phyloP scores from a whole-genome alignment of 1,140 invertebrate species.

The Trichomalopsis sarcophagae region DNA sequence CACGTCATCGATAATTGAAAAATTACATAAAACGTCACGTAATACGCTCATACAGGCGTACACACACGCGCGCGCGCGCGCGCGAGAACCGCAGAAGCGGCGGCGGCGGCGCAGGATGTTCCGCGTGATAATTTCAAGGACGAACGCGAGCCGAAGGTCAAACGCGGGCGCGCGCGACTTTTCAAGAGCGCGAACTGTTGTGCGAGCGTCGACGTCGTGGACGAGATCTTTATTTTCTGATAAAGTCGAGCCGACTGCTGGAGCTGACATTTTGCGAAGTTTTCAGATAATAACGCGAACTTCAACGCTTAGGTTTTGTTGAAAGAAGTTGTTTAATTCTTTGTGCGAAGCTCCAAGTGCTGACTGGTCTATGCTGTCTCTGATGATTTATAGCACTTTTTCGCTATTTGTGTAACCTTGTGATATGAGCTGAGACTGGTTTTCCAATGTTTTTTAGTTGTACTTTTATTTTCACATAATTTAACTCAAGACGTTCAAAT shows the following conservation, averaged over 20 bases:
- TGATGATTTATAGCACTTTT: no score
- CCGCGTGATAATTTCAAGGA: conserved; percentile 52
- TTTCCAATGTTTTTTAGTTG: no score
- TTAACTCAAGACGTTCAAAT: no score
- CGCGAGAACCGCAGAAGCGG: not conserved
- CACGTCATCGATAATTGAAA: conserved; percentile 52
- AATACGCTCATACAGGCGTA: conserved; percentile 25
- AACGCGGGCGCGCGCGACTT: conserved; percentile 18
- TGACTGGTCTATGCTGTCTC: no score
- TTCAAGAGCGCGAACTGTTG: conserved; percentile 7
- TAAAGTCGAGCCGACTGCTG: not conserved
- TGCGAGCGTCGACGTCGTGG: no score
- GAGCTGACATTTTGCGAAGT: not conserved
- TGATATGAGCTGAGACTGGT: no score
- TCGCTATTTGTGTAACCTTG: no score
- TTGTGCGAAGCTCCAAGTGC: no score
- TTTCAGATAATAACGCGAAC: not conserved
- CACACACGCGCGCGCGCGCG: not conserved
- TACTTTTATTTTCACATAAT: no score
- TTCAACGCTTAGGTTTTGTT: not conserved
- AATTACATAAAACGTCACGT: conserved; percentile 57
- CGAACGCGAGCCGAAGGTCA: conserved; percentile 21
- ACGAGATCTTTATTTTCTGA: conserved; percentile 1
- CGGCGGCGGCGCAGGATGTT: conserved; percentile 26
- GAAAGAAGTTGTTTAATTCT: not conserved